These are phyloP conservation scores for Bradypodion ventrale DNA, from an alignment of 2,797 vertebrate species.

Conservation along the genomic window DNA sequence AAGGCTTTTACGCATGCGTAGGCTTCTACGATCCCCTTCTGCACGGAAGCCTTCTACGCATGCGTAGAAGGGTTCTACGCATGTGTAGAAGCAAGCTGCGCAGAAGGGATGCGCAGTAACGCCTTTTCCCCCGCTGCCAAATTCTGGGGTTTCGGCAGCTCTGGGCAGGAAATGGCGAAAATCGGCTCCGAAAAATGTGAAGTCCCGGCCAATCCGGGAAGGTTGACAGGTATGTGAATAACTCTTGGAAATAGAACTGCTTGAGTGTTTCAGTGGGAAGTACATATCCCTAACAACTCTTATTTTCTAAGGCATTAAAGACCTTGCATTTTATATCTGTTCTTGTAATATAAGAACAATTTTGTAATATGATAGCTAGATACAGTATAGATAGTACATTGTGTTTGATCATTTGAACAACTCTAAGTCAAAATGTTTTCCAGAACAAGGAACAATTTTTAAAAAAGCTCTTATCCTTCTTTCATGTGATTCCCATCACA, in stretches of 20 bases:
- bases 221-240: no score
- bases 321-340: not conserved
- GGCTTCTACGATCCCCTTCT: no score
- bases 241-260: slow-evolving; percentile 2
- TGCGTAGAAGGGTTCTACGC: no score
- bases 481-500: slow-evolving; percentile 43
- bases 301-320: not conserved
- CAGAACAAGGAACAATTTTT: slow-evolving; percentile 45
- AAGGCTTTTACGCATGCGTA: no score
- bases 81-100: no score
- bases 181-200: no score
- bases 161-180: no score
- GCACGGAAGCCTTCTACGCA: no score
- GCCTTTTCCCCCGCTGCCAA: no score
- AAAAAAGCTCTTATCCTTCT: slow-evolving; percentile 42
- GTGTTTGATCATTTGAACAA: not conserved
- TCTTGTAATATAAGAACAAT: not conserved
- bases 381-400: not conserved
- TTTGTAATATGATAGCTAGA: not conserved
- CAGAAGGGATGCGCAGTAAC: no score
- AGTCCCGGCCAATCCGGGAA: no score
- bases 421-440: slow-evolving; percentile 50
- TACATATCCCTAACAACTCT: not conserved
- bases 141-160: no score
- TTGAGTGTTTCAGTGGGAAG: not conserved